A percentile compares a stretch with the other conserved stretches of the same genome.
Conservation (phyloP, 1,140 invertebrate species). For the Cyclina sinensis region DNA sequence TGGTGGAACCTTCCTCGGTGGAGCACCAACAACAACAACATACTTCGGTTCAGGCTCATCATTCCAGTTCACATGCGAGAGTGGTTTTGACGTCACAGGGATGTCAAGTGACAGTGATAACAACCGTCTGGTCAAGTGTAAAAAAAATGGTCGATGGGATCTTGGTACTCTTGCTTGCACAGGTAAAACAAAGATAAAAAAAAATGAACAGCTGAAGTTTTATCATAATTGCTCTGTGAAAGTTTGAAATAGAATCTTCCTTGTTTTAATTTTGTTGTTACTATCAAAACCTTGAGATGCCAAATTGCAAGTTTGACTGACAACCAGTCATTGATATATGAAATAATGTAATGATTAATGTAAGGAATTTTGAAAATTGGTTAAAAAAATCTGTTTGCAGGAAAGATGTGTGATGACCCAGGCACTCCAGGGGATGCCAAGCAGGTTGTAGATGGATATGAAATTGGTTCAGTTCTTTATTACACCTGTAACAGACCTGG, state of each 20-base stretch:
- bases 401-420: slow-evolving; percentile 30
- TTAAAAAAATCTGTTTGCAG: too few relatives aligned
- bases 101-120: neutral
- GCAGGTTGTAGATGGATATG: neutral
- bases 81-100: slow-evolving; percentile 31
- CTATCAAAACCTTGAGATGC: too few relatives aligned
- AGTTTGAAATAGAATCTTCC: too few relatives aligned
- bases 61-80: slow-evolving; percentile 5
- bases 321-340: too few relatives aligned
- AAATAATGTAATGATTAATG: too few relatives aligned
- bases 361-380: too few relatives aligned
- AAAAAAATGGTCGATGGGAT: slow-evolving; percentile 42
- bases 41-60: neutral
- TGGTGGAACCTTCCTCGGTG: neutral
- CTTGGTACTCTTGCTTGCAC: slow-evolving; percentile 35
- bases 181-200: too few relatives aligned
- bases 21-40: neutral
- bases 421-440: slow-evolving; percentile 46
- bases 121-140: slow-evolving; percentile 24
- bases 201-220: too few relatives aligned
- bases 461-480: neutral
- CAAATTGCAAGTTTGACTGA: too few relatives aligned
- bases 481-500: slow-evolving; percentile 43
- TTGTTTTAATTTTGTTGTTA: too few relatives aligned
- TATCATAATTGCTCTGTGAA: too few relatives aligned